These are phyloP conservation scores for Leucophenga maculata DNA, from an alignment of 2,888 invertebrate genomes.

Conservation along the genomic window DNA sequence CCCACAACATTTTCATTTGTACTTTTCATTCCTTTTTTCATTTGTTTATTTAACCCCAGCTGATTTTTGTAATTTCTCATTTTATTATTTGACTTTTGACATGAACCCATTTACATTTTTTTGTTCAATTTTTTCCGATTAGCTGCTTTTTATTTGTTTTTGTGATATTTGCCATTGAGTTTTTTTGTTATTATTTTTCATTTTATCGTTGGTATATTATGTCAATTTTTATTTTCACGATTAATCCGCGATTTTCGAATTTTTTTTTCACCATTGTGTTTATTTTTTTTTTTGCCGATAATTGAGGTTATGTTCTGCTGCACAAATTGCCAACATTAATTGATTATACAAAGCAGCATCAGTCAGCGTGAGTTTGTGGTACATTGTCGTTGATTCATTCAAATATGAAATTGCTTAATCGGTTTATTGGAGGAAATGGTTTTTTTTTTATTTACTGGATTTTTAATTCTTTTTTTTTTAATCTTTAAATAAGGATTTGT, in stretches of 20 bases:
- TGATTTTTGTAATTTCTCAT: constrained; percentile 40
- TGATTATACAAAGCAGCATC: constrained; percentile 47
- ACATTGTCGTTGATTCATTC: constrained; percentile 17
- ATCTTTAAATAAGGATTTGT: too few relatives aligned
- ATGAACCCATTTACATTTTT: constrained; percentile 30
- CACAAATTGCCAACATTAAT: constrained; percentile 64
- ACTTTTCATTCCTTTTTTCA: constrained; percentile 28
- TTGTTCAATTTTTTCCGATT: constrained; percentile 47
- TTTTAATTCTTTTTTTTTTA: not conserved
- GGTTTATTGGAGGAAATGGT: constrained; percentile 37
- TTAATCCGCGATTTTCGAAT: constrained; percentile 52
- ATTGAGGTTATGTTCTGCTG: constrained; percentile 63
- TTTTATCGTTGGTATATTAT: constrained; percentile 40
- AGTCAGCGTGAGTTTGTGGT: constrained; percentile 3
- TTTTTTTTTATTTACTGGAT: not conserved
- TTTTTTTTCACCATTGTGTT: constrained; percentile 3
- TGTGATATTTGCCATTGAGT: constrained; percentile 27
- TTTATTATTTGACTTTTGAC: constrained; percentile 48
- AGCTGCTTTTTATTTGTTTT: constrained; percentile 53
- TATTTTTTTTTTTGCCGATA: constrained; percentile 56
- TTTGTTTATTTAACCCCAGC: constrained; percentile 27
- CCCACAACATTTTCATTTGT: constrained; percentile 29
- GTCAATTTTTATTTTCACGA: constrained; percentile 44
- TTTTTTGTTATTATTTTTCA: constrained; percentile 34
- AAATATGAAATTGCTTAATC: constrained; percentile 57